A percentile compares a stretch with the other conserved stretches of the same genome.
Evolutionary conservation across 1,140 invertebrate genomes (phyloP).

Genomic region (Platorchestia sp.): DNA sequence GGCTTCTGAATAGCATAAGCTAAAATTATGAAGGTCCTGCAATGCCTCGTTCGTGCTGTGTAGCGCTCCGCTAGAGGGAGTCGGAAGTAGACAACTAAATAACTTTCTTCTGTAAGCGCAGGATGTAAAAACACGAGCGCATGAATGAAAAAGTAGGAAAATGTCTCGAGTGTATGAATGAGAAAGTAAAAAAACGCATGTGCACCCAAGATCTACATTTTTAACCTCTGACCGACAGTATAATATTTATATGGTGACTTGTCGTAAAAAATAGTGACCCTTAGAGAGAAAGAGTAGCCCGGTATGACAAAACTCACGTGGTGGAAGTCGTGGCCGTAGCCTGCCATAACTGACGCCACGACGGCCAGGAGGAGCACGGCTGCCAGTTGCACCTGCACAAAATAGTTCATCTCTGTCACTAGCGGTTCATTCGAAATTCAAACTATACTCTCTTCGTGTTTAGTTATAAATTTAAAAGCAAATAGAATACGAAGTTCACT

Average conservation of each 20-base stretch:
- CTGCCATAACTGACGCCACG: background rate
- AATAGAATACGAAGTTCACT: no score
- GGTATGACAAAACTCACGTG: background rate
- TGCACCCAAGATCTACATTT: background rate
- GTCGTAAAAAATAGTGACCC: background rate
- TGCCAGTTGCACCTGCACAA: background rate
- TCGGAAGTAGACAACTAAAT: background rate
- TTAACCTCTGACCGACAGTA: background rate
- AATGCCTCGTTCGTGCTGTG: background rate
- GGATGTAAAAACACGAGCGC: no score
- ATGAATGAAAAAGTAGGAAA: background rate
- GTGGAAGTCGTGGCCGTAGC: background rate
- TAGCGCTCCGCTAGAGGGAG: no score
- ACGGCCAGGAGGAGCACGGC: background rate
- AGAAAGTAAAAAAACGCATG: background rate
- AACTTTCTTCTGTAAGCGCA: no score
- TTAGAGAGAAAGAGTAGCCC: background rate
- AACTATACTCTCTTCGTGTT: no score
- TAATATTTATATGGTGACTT: background rate
- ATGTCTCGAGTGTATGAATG: background rate
- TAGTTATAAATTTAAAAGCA: no score
- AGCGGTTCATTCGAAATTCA: no score
- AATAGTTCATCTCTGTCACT: background rate
- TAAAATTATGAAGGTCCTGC: background rate
- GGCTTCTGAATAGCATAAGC: background rate